phyloP scores from a whole-genome alignment of 2,888 invertebrate genomes.

The Drosophila algonquin region DNA sequence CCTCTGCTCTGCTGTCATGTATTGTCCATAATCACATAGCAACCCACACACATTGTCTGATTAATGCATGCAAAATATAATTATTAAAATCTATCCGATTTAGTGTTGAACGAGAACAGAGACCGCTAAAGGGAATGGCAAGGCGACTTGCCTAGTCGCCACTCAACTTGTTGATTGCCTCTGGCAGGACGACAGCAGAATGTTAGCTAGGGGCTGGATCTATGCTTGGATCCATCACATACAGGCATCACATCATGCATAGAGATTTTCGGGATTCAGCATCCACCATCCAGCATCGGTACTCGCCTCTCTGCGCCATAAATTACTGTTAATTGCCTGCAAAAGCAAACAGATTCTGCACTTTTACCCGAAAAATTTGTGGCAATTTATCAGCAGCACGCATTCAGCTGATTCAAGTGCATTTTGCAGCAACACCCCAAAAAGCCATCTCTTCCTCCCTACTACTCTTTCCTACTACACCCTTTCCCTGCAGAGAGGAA shows the following conservation, averaged over 20 bases:
- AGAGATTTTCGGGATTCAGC: background rate
- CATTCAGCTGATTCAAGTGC: slow-evolving; percentile 19
- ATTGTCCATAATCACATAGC: background rate
- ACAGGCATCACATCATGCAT: background rate
- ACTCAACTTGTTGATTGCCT: slow-evolving; percentile 3
- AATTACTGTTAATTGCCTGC: slow-evolving; percentile 20
- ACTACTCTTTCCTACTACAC: too few relatives aligned
- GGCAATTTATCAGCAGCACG: slow-evolving; percentile 29
- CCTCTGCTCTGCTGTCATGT: background rate
- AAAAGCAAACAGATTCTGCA: slow-evolving; percentile 17
- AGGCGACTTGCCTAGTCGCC: background rate
- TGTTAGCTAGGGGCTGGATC: background rate
- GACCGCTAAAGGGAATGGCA: background rate
- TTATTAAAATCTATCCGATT: background rate
- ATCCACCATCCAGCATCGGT: background rate
- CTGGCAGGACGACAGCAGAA: background rate
- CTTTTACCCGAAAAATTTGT: slow-evolving; percentile 24
- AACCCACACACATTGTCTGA: background rate
- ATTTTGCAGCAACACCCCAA: background rate
- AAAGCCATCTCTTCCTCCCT: background rate
- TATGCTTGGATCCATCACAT: background rate
- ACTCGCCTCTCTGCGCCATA: background rate
- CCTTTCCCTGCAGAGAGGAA: background rate
- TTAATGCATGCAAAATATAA: background rate
- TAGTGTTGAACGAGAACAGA: background rate